Conservation (phyloP, 1,140 invertebrate genomes). For the Odontomachus brunneus region DNA sequence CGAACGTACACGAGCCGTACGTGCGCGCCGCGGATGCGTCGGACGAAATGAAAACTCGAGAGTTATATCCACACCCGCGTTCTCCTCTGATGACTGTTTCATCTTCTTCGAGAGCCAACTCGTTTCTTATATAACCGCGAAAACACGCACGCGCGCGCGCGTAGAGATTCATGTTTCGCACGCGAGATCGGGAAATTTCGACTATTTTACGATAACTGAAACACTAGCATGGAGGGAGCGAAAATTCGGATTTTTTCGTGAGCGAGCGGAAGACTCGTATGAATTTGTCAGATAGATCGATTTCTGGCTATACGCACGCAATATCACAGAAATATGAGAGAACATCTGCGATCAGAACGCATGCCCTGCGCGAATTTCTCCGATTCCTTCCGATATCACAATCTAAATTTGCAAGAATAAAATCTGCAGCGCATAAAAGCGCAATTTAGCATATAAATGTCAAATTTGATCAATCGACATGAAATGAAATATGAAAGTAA, state of each 20-base stretch:
- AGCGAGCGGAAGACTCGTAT: not conserved
- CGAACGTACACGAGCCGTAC: conserved; percentile 25
- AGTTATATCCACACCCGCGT: conserved; percentile 33
- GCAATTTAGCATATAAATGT: not conserved
- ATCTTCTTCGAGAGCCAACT: conserved; percentile 39
- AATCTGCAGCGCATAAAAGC: not conserved
- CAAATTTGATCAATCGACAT: not conserved
- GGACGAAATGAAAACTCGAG: conserved; percentile 52
- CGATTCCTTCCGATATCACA: not conserved
- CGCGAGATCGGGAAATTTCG: not conserved
- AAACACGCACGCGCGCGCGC: not conserved
- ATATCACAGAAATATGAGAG: not conserved
- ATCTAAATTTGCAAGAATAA: not conserved
- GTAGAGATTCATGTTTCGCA: conserved; percentile 1
- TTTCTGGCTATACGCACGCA: not conserved
- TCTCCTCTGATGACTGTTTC: conserved; percentile 48
- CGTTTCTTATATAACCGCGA: not conserved
- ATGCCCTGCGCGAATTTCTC: not conserved
- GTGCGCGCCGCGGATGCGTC: conserved; percentile 4
- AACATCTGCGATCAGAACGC: not conserved
- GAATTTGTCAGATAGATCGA: not conserved
- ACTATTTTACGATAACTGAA: conserved; percentile 17
- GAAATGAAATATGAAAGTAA: not conserved
- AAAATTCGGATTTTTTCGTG: not conserved
- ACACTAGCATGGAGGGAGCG: no score